Evolutionary conservation across 2,797 vertebrate genomes (phyloP), one percentile per base, ranked within the genome.

Genomic region (Synaphobranchus kaupii): DNA sequence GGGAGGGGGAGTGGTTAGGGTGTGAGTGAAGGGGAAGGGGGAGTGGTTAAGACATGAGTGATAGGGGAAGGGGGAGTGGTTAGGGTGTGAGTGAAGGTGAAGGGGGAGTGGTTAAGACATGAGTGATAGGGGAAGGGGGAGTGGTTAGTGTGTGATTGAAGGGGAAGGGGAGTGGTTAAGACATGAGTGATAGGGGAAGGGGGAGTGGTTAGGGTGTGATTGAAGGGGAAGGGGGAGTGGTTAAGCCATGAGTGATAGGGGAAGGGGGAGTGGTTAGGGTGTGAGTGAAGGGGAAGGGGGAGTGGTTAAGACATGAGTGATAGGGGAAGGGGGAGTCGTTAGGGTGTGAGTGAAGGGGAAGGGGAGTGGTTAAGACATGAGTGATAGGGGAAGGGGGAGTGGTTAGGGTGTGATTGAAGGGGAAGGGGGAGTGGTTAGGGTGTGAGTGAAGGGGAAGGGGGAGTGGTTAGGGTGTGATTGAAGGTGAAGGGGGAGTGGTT

Each of bases 11-110:
- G 50, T 39, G 78, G 78, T 88, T 85, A 85, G n/a, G 86, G 83
- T 88, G 78, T n/a, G n/a, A n/a, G n/a, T n/a, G 88, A 89, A 63
- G 90, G 54, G 54, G 31, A n/a, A 58, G 56, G 10, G 17, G 10
- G 56, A 15, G 56, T 58, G 56, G 56, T 58, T 13, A 12, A 17
- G 10, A 17, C 15, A 3, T 58, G 56, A 58, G 56, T 58, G 56
- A 58, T 3, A 58, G 56, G 56, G 13, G 56, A 58, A 17, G 56
- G 10, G 56, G 56, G 15, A 17, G 56, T 15, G 56, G 56, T 13
- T 13, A 17, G 17, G 15, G 56, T 58, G 17, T 58, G 13, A 15
- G 56, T 13, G 13, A 20, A 17, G 15, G 56, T 58, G 13, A 12
- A 8, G 3, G 48, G 3, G 48, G 3, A 8, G 48, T 50, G 48